These are phyloP conservation scores for Hestina assimilis DNA, from an alignment of 1,140 invertebrate species.

Conservation along the genomic window DNA sequence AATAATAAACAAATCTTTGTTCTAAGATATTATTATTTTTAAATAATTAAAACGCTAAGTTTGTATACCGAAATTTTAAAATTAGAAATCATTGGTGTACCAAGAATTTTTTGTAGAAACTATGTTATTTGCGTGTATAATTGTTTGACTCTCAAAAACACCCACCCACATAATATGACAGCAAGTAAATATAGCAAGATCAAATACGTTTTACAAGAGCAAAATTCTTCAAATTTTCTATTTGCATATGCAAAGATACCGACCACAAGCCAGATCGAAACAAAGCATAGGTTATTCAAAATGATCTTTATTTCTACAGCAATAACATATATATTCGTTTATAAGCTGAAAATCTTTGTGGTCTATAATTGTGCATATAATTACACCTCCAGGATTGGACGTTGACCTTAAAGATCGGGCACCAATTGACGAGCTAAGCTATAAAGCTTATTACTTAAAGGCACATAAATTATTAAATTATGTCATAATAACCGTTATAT, in stretches of 20 bases:
- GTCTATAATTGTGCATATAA: constrained; percentile 62
- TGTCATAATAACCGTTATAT: no score
- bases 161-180: not conserved
- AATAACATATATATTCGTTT: constrained; percentile 22
- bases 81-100: no score
- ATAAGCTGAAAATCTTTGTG: constrained; percentile 18
- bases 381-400: constrained; percentile 37
- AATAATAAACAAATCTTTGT: no score
- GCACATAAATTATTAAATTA: not conserved
- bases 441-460: not conserved
- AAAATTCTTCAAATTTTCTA: constrained; percentile 40
- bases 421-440: not conserved
- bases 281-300: not conserved
- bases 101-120: no score
- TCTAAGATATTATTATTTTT: no score
- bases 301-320: not conserved
- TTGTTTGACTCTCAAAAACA: constrained; percentile 16
- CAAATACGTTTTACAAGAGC: constrained; percentile 27
- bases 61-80: no score
- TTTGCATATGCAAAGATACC: constrained; percentile 31
- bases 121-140: constrained; percentile 17
- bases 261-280: constrained; percentile 14
- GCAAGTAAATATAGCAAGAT: constrained; percentile 28
- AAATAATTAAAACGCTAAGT: no score
- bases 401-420: constrained; percentile 38